Base-by-base conservation (phyloP, 1,140 invertebrate species). In the Anastrepha ludens region DNA sequence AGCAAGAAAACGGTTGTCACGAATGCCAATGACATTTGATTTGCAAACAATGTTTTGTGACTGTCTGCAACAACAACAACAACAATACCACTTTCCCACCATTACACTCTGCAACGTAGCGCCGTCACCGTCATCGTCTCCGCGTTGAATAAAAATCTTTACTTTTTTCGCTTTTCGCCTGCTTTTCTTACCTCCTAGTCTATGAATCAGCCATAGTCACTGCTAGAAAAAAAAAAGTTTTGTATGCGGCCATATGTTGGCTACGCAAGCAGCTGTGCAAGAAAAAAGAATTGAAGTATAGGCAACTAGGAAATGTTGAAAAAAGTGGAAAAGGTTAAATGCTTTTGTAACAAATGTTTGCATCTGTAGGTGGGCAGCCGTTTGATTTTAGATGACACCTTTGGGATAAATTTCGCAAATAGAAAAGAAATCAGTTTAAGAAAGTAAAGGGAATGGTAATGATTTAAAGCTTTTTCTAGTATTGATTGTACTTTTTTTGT, bases 11-110 rank as follows among this genome's bases (percentile, higher is more conserved):
- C 47, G 74, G 5, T 81, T 81, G 47, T 81, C 74, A 81, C 74
- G 74, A 41, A 81, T 81, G 74, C 47, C 74, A 81, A 81, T 81
- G 74, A 81, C 74, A 81, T 81, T 58, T 81, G 44, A 81, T 81
- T 81, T 81, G 74, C 74, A 55, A 81, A 58, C 15, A 81, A 81
- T 81, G 67, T 44, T 74, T 44, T 47, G 39, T 74, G 44, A 13
- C 15, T 81, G 8, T 15, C 9, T 41, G 13, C 47, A n/a, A 55
- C 47, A 47, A 41, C 74, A 17, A 41, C 8, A n/a, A 55, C 15
- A 50, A 47, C 50, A 50, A 17, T 29, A 65, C 64, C 8, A 9
- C 20, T 47, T 3, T 44, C 15, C 41, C 15, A 47, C 67, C 15
- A 0, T 7, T 47, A 11, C 41, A 8, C 41, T 15, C 5, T 11